Evolutionary conservation across 2,113 vertebrate species (phyloP).

Genomic region (Lagenorhynchus albirostris): DNA sequence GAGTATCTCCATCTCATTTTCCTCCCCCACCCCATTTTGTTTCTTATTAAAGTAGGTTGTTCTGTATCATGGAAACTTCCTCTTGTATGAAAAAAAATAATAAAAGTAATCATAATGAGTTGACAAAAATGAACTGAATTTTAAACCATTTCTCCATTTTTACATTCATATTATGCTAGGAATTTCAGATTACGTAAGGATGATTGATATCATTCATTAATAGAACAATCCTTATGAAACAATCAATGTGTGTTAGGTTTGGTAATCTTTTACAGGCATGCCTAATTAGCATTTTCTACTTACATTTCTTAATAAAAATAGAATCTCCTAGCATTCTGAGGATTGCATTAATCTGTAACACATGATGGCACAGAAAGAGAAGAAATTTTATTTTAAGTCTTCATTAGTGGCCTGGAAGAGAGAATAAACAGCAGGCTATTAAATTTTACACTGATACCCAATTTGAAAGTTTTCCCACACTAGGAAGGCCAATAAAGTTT

Average conservation of each 20-base stretch:
- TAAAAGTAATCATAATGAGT: background rate
- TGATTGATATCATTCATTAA: conserved; percentile 4
- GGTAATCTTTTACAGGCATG: background rate
- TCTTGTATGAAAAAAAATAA: conserved; percentile 6
- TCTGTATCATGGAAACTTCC: background rate
- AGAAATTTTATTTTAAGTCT: conserved; percentile 71
- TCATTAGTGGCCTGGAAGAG: conserved; percentile 75
- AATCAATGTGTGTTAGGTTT: conserved; percentile 11
- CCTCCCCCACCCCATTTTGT: background rate
- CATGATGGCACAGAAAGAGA: conserved; percentile 42
- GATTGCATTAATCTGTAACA: conserved; percentile 58
- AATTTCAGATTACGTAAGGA: conserved; percentile 10
- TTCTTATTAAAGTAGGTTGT: background rate
- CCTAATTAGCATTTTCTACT: conserved; percentile 56
- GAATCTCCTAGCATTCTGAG: conserved; percentile 5
- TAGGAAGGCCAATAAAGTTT: conserved; percentile 2
- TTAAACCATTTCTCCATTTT: conserved; percentile 4
- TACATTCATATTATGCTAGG: background rate
- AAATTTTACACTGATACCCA: conserved; percentile 68
- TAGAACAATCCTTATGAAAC: background rate
- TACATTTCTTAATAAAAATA: conserved; percentile 41
- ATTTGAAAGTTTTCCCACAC: conserved; percentile 54
- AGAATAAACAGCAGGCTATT: conserved; percentile 68
- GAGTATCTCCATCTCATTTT: background rate
- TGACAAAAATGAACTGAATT: background rate